phyloP scores from a whole-genome alignment of 2,888 invertebrate species.

The Lithophane socia region DNA sequence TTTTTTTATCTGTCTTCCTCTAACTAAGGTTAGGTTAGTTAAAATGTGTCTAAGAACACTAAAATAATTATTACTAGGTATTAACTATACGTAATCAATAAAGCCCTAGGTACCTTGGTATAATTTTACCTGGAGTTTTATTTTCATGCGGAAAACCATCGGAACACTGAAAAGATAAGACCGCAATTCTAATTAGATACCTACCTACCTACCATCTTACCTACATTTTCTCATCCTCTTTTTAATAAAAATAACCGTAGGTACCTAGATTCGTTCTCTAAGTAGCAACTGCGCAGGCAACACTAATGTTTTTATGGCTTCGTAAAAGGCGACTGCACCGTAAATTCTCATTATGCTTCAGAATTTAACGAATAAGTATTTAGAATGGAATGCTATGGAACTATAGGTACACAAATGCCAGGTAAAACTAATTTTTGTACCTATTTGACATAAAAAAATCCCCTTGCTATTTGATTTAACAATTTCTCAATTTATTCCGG shows the following conservation, averaged over 20 bases:
- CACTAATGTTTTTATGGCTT: constrained; percentile 28
- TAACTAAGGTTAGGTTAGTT: background rate
- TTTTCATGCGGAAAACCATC: background rate
- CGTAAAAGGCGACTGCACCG: constrained; percentile 13
- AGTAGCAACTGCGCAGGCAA: constrained; percentile 16
- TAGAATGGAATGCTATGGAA: background rate
- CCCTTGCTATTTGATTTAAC: too few species aligned
- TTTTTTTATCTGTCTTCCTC: background rate
- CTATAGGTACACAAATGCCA: background rate
- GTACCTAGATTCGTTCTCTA: background rate
- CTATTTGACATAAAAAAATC: background rate
- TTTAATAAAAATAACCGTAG: constrained; percentile 5
- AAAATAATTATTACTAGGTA: too few species aligned
- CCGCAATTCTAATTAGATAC: background rate
- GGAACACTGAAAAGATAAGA: background rate
- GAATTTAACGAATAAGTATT: background rate
- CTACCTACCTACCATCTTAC: too few species aligned
- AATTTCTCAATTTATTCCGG: background rate
- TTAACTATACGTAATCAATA: background rate
- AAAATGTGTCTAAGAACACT: too few species aligned
- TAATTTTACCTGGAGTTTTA: background rate
- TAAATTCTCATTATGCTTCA: constrained; percentile 24
- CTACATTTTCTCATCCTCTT: background rate
- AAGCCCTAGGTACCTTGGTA: background rate
- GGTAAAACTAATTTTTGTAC: background rate